Base-by-base conservation (phyloP, 2,113 vertebrate species). In the Columba janthina region DNA sequence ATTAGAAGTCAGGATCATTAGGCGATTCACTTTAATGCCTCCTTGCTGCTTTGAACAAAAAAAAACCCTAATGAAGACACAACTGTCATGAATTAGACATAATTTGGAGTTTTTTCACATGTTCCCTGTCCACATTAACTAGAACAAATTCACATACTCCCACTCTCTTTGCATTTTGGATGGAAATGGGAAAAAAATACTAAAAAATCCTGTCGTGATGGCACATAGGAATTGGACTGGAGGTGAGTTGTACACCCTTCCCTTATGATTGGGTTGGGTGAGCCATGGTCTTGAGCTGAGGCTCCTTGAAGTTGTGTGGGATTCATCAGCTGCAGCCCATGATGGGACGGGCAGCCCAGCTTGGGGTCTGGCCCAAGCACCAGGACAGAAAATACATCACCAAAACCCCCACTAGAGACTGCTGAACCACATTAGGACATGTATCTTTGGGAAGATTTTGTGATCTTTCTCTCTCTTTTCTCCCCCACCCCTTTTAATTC, bases 31-130 rank as follows among this genome's bases (percentile, higher is more conserved):
- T 71, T 84, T 15, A 67, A 76, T 78, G 71, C 26, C 32, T 53
- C 31, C 22, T 31, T 81, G 24, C 16, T 81, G 46, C 51, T 75
- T 80, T 50, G 25, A 84, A 66, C 10, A 13, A 16, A 73, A 32
- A 5, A 26, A 1, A 0, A 8, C 2, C 5, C 25, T 10, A 17
- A 20, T 36, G 21, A 5, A 25, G 36, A 19, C 4, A 5, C 15
- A 42, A 15, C 21, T 25, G 32, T 25, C 0, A 0, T 10, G n/a
- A 53, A n/a, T 61, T n/a, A 70, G n/a, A 50, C 8, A 4, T 1
- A 4, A n/a, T 24, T 31, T 15, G 14, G 50, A 70, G 11, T 12
- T 76, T 73, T 71, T 60, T 34, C 58, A 38, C 1, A 1, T 19
- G 5, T 58, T 21, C 12, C 11, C 10, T 29, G 16, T 51, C 32